A percentile compares a stretch with the other conserved stretches of the same genome.
Conservation (phyloP, 2,113 vertebrate genomes). For the Pitta sordida region DNA sequence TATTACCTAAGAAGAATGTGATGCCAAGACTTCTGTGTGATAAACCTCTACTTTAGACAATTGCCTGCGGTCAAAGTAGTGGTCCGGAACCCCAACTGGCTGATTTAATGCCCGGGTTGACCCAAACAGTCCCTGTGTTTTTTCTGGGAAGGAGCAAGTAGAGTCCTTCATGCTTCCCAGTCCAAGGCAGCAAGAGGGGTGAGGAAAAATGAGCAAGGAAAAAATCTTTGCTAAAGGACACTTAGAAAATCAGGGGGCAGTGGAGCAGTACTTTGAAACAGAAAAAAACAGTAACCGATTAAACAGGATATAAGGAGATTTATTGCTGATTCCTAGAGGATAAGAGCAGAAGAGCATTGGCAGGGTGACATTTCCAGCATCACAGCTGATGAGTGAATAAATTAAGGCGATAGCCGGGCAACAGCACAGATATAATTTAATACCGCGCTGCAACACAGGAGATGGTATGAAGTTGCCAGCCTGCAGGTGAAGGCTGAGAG, state of each 20-base stretch:
- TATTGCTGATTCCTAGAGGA: neutral
- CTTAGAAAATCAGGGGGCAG: neutral
- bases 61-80: neutral
- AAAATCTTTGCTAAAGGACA: neutral
- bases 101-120: neutral
- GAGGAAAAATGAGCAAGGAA: neutral
- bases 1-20: neutral
- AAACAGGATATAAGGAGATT: neutral
- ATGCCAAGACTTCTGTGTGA: neutral
- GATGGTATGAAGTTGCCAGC: neutral
- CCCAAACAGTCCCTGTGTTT: neutral
- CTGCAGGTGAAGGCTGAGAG: neutral
- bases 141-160: neutral
- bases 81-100: neutral
- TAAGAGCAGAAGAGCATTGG: neutral
- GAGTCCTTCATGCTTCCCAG: neutral
- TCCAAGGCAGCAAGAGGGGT: fast-evolving
- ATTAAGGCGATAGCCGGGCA: neutral
- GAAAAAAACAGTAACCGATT: neutral
- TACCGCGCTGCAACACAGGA: neutral
- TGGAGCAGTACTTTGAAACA: neutral
- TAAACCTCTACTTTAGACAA: neutral
- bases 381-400: neutral
- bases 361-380: neutral
- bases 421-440: neutral